phyloP scores from a whole-genome alignment of 2,888 invertebrate species.

The Camptogramma bilineatum region DNA sequence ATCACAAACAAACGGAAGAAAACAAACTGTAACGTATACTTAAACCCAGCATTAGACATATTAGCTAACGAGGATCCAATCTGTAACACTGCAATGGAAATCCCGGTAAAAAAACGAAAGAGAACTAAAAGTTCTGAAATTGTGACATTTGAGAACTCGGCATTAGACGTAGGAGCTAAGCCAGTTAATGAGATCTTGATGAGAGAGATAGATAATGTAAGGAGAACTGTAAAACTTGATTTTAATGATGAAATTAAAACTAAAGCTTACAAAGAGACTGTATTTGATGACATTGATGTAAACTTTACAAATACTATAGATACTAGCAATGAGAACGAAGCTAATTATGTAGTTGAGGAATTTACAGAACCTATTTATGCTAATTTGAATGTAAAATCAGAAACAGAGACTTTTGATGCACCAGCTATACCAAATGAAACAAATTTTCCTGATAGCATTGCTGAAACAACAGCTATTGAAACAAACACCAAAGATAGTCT shows the following conservation, averaged over 20 bases:
- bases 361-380: constrained; percentile 64
- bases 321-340: constrained; percentile 15
- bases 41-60: constrained; percentile 78
- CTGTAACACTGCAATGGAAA: constrained; percentile 81
- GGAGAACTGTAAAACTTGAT: constrained; percentile 58
- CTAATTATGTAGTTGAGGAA: constrained; percentile 15
- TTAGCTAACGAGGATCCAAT: constrained; percentile 79
- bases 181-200: constrained; percentile 71
- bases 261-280: constrained; percentile 14
- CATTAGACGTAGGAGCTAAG: constrained; percentile 66
- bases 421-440: background rate
- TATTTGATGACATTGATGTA: constrained; percentile 23
- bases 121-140: constrained; percentile 71
- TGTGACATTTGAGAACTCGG: constrained; percentile 75
- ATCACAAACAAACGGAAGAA: constrained; percentile 74
- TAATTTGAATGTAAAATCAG: constrained; percentile 51
- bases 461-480: constrained; percentile 21
- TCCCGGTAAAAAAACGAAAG: constrained; percentile 75
- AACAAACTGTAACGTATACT: constrained; percentile 68
- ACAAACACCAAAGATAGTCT: constrained; percentile 26
- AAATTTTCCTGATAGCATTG: constrained; percentile 5
- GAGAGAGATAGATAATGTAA: constrained; percentile 75
- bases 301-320: constrained; percentile 28
- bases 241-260: background rate
- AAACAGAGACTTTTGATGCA: background rate